A percentile compares a stretch with the other conserved stretches of the same genome.
These are phyloP conservation scores for Phyllotreta cruciferae DNA, from an alignment of 2,888 invertebrate genomes.

Conservation along the genomic window DNA sequence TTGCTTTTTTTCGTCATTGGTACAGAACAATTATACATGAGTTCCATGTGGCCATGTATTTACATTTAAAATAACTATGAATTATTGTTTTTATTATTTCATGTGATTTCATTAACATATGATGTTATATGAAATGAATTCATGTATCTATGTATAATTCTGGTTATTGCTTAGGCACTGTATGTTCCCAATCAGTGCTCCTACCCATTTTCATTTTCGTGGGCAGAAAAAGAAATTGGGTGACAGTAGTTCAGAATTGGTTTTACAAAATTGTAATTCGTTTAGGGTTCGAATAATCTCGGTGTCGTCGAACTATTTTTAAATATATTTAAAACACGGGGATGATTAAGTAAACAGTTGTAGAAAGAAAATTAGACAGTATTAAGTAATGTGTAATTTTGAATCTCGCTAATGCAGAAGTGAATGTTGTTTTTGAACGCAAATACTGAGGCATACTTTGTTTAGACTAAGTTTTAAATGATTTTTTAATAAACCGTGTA, in stretches of 20 bases:
- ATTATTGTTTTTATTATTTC: conserved; percentile 54
- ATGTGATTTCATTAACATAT: conserved; percentile 58
- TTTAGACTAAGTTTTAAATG: no score
- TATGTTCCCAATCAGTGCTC: conserved; percentile 51
- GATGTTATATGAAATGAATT: conserved; percentile 57
- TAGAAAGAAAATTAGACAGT: background rate
- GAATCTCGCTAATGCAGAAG: no score
- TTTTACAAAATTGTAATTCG: conserved; percentile 45
- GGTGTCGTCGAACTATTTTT: conserved; percentile 29
- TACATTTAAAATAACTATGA: conserved; percentile 52
- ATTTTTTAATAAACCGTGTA: no score
- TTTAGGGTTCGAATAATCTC: conserved; percentile 37
- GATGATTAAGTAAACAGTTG: background rate
- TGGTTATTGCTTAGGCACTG: conserved; percentile 58
- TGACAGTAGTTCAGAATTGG: conserved; percentile 59
- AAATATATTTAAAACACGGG: conserved; percentile 17
- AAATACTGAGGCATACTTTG: no score
- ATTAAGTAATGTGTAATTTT: no score
- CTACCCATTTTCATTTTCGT: conserved; percentile 57
- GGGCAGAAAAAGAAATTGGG: conserved; percentile 59
- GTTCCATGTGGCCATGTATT: conserved; percentile 60
- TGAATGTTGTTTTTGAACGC: no score
- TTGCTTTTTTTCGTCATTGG: conserved; percentile 48
- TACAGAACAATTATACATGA: conserved; percentile 50
- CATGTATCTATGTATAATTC: conserved; percentile 57